Conservation (phyloP, 1,140 invertebrate species). For the Aradophagus sp. region DNA sequence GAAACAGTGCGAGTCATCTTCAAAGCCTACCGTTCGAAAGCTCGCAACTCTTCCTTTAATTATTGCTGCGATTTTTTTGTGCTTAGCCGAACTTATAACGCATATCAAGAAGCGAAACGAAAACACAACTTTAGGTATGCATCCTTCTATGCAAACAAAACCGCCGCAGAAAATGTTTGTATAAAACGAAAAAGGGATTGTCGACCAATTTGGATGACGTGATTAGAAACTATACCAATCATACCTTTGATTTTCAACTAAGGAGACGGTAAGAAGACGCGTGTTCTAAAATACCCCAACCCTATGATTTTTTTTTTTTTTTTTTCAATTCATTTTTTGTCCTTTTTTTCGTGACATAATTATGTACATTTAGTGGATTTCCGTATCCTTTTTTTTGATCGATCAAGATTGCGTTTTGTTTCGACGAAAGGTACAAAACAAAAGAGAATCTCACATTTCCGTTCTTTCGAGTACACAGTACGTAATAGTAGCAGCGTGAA, state of each 20-base stretch:
- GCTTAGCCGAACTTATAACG: conserved; percentile 10
- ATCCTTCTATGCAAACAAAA: neutral
- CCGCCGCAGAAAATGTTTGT: neutral
- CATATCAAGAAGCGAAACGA: conserved; percentile 13
- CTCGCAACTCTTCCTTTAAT: conserved; percentile 15
- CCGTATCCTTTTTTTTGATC: conserved; percentile 36
- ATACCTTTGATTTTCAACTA: conserved; percentile 6
- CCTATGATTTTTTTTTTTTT: conserved; percentile 36
- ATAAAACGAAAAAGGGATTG: neutral
- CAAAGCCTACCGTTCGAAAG: conserved; percentile 60
- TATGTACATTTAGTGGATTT: conserved; percentile 44
- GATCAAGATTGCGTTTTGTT: conserved; percentile 50
- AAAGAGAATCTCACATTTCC: conserved; percentile 55
- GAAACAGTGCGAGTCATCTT: conserved; percentile 62
- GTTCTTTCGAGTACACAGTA: conserved; percentile 46
- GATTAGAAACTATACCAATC: conserved; percentile 20
- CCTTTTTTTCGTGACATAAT: conserved; percentile 26
- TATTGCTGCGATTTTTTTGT: conserved; percentile 30
- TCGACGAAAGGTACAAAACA: conserved; percentile 51
- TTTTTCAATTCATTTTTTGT: too few species aligned
- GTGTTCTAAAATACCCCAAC: conserved; percentile 19
- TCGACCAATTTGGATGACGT: conserved; percentile 10
- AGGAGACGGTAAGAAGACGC: neutral
- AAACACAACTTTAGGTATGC: conserved; percentile 13
- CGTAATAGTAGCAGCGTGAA: conserved; percentile 49